Conservation (phyloP, 2,888 invertebrate genomes). For the Phania funesta region DNA sequence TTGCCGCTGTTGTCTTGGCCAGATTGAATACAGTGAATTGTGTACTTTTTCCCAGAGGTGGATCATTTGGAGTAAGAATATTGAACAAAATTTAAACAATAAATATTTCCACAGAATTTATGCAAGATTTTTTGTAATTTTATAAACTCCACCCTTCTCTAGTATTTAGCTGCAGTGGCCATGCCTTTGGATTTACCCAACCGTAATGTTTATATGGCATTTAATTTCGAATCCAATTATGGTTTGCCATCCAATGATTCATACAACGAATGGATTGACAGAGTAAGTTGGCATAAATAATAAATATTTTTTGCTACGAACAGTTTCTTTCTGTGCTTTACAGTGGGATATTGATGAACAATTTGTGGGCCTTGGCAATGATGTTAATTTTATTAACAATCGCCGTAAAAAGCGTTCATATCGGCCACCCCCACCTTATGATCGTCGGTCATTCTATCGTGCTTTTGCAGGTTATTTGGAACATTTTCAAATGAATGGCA, state of each 20-base stretch:
- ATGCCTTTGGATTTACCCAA: conserved; percentile 86
- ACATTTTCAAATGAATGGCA: conserved; percentile 80
- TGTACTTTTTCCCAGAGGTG: conserved; percentile 74
- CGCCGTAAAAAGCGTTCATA: conserved; percentile 60
- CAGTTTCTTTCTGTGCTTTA: conserved; percentile 5
- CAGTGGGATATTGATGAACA: conserved; percentile 76
- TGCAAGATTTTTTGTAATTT: background rate
- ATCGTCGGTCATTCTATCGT: conserved; percentile 75
- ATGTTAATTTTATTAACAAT: conserved; percentile 75
- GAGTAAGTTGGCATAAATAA: conserved; percentile 79
- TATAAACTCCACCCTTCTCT: conserved; percentile 49
- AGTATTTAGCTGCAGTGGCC: conserved; percentile 87
- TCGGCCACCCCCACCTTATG: conserved; percentile 68
- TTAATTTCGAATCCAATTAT: conserved; percentile 88
- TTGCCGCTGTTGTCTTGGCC: conserved; percentile 31
- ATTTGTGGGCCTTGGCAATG: conserved; percentile 74
- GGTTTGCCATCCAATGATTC: conserved; percentile 83
- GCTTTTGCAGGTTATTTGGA: conserved; percentile 74
- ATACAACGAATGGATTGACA: conserved; percentile 82
- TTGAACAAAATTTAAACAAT: background rate
- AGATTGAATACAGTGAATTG: conserved; percentile 29
- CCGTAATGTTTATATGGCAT: conserved; percentile 86
- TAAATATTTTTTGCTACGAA: background rate
- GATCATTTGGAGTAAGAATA: conserved; percentile 73
- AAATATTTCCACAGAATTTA: background rate